Evolutionary conservation across 2,113 vertebrate species (phyloP).

Genomic region (Perca schrenkii): DNA sequence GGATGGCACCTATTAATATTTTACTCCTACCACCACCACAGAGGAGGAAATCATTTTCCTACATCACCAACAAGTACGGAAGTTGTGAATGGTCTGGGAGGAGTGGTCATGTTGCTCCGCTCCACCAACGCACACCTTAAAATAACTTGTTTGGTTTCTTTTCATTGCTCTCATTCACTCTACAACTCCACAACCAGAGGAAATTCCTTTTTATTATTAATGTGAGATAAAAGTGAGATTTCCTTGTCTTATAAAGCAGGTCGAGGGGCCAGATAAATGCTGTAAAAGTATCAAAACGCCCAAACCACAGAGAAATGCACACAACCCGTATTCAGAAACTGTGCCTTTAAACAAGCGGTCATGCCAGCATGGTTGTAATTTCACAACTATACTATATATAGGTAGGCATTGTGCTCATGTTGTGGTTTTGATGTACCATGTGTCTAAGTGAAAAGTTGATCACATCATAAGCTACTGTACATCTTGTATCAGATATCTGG

Average conservation of each 20-base stretch:
- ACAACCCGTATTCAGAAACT: too few species aligned
- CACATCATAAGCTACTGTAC: too few species aligned
- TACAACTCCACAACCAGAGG: neutral
- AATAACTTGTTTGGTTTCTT: conserved; percentile 21
- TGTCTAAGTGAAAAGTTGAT: neutral
- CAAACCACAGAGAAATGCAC: too few species aligned
- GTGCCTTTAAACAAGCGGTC: too few species aligned
- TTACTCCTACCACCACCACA: conserved; percentile 22
- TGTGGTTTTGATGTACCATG: too few species aligned
- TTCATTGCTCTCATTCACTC: neutral
- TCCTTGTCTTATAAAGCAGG: too few species aligned
- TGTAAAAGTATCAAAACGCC: too few species aligned
- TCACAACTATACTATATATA: too few species aligned
- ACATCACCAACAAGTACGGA: neutral
- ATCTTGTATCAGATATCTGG: neutral
- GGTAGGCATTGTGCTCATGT: neutral
- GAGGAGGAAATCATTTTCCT: conserved; percentile 11
- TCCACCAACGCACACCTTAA: conserved; percentile 21
- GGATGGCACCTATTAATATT: conserved; percentile 54
- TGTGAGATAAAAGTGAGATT: too few species aligned
- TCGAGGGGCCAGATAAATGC: too few species aligned
- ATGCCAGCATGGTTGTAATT: too few species aligned
- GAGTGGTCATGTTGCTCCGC: conserved; percentile 14
- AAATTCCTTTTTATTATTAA: neutral
- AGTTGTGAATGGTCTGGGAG: conserved; percentile 7